Evolutionary conservation across 2,888 invertebrate species (phyloP).

Genomic region (Cepaea hortensis): DNA sequence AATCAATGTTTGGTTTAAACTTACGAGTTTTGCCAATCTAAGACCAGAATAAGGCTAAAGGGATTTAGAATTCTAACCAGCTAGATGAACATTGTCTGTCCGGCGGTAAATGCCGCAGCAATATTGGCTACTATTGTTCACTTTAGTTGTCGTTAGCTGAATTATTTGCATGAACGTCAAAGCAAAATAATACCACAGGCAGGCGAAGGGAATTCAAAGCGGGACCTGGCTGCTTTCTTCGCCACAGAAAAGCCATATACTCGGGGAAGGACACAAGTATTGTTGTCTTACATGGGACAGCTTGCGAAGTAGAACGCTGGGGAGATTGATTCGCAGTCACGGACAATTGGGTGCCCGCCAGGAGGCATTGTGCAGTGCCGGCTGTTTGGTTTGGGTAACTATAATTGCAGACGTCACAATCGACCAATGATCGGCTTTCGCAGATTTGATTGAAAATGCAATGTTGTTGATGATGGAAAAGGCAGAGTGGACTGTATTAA

Average conservation of each 20-base stretch:
- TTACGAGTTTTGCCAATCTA: neutral
- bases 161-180: slow-evolving; percentile 2
- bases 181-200: neutral
- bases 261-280: neutral
- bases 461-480: neutral
- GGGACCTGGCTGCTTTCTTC: neutral
- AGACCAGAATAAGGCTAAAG: neutral
- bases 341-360: slow-evolving; percentile 7
- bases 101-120: neutral
- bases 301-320: neutral
- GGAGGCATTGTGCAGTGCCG: slow-evolving; percentile 6
- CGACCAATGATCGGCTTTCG: neutral
- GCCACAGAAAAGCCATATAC: neutral
- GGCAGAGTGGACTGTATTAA: no score
- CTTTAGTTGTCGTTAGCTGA: neutral
- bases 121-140: slow-evolving; percentile 10
- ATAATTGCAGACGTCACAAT: neutral
- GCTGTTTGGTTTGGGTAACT: neutral
- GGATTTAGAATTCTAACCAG: neutral
- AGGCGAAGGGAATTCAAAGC: neutral
- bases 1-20: neutral
- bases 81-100: neutral
- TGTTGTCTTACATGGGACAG: neutral
- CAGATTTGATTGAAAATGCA: neutral
- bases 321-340: slow-evolving; percentile 27